Evolutionary conservation across 2,888 invertebrate genomes (phyloP).

Genomic region (Lycia hirtaria): DNA sequence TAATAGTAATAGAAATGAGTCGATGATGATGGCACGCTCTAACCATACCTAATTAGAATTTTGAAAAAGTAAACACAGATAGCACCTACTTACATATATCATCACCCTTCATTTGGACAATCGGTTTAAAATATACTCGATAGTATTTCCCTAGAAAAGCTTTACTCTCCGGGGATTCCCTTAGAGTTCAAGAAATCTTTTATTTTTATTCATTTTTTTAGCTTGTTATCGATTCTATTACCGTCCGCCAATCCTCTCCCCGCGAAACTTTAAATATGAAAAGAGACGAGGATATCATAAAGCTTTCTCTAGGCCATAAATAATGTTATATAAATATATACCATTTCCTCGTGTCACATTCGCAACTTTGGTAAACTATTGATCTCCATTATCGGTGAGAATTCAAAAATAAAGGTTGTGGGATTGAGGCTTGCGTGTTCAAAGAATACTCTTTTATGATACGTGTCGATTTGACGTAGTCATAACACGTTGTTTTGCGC

Average conservation of each 20-base stretch:
- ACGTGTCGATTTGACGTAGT: constrained; percentile 55
- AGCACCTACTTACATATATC: no score
- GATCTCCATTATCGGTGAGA: constrained; percentile 51
- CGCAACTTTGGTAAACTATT: constrained; percentile 61
- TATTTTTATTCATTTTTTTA: constrained; percentile 41
- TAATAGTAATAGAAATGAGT: no score
- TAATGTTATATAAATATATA: constrained; percentile 83
- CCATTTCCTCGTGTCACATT: constrained; percentile 74
- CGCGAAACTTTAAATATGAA: constrained; percentile 79
- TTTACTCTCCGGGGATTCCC: background rate
- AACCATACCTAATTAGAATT: no score
- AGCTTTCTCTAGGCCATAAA: constrained; percentile 75
- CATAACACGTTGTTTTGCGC: constrained; percentile 54
- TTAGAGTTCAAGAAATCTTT: constrained; percentile 8
- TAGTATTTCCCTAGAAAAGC: constrained; percentile 12
- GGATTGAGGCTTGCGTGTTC: constrained; percentile 49
- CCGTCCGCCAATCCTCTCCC: constrained; percentile 56
- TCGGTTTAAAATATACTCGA: no score
- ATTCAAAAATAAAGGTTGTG: constrained; percentile 61
- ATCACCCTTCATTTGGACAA: no score
- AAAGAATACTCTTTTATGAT: constrained; percentile 57
- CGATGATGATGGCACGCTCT: no score
- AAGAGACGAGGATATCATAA: constrained; percentile 62
- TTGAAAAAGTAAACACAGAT: no score
- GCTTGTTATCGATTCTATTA: constrained; percentile 59